Percentiles rank a stretch among this genome's conserved stretches.
Evolutionary conservation across 1,140 invertebrate species (phyloP).

Genomic region (Atta cephalotes): DNA sequence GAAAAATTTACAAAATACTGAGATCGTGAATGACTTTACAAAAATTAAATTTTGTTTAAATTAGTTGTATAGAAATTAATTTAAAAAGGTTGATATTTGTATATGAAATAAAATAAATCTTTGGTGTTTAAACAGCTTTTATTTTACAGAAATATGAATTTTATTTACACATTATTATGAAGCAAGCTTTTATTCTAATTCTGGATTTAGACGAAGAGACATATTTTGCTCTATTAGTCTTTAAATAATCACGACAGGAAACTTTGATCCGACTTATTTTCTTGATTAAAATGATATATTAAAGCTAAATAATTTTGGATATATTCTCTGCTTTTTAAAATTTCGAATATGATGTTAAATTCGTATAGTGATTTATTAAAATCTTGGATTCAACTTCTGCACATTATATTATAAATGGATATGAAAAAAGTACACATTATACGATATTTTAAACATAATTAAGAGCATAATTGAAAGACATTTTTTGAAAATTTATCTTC

Average conservation of each 20-base stretch:
- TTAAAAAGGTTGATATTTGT: background rate
- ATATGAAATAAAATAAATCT: background rate
- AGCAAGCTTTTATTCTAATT: background rate
- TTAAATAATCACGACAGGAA: background rate
- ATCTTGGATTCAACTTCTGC: background rate
- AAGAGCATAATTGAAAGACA: background rate
- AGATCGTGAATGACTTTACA: background rate
- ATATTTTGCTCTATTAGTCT: background rate
- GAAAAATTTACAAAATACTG: too few species aligned
- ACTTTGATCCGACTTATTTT: background rate
- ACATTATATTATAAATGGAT: background rate
- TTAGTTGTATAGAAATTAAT: background rate
- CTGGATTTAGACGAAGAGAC: background rate
- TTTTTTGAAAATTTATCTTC: background rate
- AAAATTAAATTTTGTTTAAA: background rate
- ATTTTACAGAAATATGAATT: background rate
- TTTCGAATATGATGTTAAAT: too few species aligned
- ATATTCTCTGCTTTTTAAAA: background rate
- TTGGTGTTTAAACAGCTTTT: background rate
- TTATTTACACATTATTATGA: constrained; percentile 12
- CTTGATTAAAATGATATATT: background rate
- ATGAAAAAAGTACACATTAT: background rate
- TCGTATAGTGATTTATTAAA: background rate
- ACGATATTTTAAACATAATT: background rate
- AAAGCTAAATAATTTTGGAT: constrained; percentile 3